phyloP scores from a whole-genome alignment of 2,797 vertebrate genomes.

The Pseudomugil gertrudae region DNA sequence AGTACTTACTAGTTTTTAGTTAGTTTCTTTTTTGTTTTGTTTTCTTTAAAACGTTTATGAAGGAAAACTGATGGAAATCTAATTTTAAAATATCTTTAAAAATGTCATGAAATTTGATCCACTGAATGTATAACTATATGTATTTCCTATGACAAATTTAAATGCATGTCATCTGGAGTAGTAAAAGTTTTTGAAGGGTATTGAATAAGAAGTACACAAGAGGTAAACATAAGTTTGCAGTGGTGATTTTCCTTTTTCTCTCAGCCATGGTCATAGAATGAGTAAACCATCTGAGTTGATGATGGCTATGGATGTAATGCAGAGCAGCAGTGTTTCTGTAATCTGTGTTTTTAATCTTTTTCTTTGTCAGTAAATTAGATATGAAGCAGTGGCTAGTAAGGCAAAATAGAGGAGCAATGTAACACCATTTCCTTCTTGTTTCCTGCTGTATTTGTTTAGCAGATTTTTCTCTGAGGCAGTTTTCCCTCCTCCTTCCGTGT shows the following conservation, averaged over 20 bases:
- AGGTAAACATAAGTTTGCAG: conserved; percentile 11
- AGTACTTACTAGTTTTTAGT: background rate
- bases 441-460: conserved; percentile 65
- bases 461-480: conserved; percentile 61
- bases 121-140: background rate
- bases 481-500: conserved; percentile 37
- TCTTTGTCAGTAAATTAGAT: conserved; percentile 25
- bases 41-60: background rate
- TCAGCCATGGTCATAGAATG: conserved; percentile 10
- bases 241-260: conserved; percentile 1
- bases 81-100: background rate
- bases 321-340: conserved; percentile 16
- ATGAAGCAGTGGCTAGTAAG: conserved; percentile 29
- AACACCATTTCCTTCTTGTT: conserved; percentile 54
- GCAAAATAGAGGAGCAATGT: conserved; percentile 25
- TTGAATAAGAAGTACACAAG: background rate
- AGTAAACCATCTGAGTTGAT: background rate
- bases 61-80: background rate
- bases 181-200: background rate
- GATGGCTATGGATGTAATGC: conserved; percentile 2
- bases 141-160: background rate
- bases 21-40: background rate
- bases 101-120: background rate
- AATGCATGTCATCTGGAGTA: background rate
- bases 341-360: conserved; percentile 16